Evolutionary conservation across 2,797 vertebrate genomes (phyloP).

Genomic region (Alcedo atthis): DNA sequence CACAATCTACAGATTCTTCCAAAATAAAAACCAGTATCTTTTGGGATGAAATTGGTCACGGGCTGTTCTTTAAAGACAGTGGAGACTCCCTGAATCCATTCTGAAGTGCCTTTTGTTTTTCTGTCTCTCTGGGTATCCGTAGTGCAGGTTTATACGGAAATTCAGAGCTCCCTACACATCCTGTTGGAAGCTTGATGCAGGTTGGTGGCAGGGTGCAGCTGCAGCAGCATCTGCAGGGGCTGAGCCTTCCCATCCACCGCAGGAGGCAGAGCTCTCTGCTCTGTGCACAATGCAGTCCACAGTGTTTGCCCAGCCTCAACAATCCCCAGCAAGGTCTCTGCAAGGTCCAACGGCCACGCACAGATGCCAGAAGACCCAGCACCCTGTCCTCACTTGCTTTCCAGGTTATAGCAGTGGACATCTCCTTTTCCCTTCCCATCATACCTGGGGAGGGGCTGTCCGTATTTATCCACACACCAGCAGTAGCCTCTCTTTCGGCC

Average conservation of each 20-base stretch:
- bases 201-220: slow-evolving; percentile 39
- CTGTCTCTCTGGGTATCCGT: slow-evolving; percentile 70
- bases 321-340: slow-evolving; percentile 52
- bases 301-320: slow-evolving; percentile 47
- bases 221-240: background rate
- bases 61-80: slow-evolving; percentile 77
- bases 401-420: slow-evolving; percentile 85
- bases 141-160: slow-evolving; percentile 80
- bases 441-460: slow-evolving; percentile 88
- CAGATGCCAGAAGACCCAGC: slow-evolving; percentile 36
- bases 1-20: slow-evolving; percentile 26
- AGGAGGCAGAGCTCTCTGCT: slow-evolving; percentile 19
- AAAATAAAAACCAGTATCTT: slow-evolving; percentile 20
- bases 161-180: slow-evolving; percentile 49
- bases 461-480: slow-evolving; percentile 97
- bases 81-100: slow-evolving; percentile 80
- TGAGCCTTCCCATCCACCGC: background rate
- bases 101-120: slow-evolving; percentile 44
- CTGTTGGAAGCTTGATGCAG: slow-evolving; percentile 57
- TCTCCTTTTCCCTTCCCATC: slow-evolving; percentile 85
- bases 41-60: slow-evolving; percentile 62
- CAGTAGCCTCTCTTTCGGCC: slow-evolving; percentile 93
- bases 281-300: background rate
- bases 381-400: slow-evolving; percentile 72
- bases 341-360: slow-evolving; percentile 26